Base-by-base conservation (phyloP, 1,140 invertebrate genomes). In the Zaprionus camerounensis region DNA sequence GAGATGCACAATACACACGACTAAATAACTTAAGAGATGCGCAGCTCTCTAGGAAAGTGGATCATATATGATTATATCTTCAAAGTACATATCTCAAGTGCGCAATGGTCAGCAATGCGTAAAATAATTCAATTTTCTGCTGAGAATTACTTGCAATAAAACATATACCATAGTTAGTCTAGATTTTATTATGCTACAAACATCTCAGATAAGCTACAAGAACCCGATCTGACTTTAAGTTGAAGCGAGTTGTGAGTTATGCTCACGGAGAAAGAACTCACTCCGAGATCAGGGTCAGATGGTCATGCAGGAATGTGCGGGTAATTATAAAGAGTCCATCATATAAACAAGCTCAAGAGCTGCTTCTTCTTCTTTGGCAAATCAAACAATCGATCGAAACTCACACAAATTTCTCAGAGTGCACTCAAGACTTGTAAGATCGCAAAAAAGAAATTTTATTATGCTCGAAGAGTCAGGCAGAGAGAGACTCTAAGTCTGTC, bases 101-200 rank as follows among this genome's bases (percentile, higher is more conserved):
- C 7, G 34, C 41, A 31, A 7, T 17, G 41, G n/a, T 6, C 64
- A 66, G 53, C 36, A 56, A 53, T 20, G 34, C 64, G 53, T 66
- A 31, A 31, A n/a, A 66, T 56, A 44, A 66, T 66, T 66, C 51
- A 56, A 56, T 64, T 56, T 28, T 56, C 51, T 28, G 11, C 34
- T 55, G 34, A 41, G 28, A 55, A 65, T 55, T 55, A 64, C 61
- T 51, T 51, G 61, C 61, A 65, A 41, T 41, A 55, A 56, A 51
- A 13, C 28, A 41, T 36, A 51, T 7, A 64, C 13, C 38, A 62
- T 49, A 15, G 5, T 9, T 56, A 24, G 41, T 11, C 41, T 46
- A 17, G n/a, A 17, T n/a, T 44, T 7, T 9, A 13, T 24, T 31
- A 31, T 56, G 20, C 26, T 44, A 56, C 15, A 24, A 66, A 34